A percentile compares a stretch with the other conserved stretches of the same genome.
These are phyloP conservation scores for Folsomia candida DNA, from an alignment of 2,888 invertebrate species.

Conservation along the genomic window DNA sequence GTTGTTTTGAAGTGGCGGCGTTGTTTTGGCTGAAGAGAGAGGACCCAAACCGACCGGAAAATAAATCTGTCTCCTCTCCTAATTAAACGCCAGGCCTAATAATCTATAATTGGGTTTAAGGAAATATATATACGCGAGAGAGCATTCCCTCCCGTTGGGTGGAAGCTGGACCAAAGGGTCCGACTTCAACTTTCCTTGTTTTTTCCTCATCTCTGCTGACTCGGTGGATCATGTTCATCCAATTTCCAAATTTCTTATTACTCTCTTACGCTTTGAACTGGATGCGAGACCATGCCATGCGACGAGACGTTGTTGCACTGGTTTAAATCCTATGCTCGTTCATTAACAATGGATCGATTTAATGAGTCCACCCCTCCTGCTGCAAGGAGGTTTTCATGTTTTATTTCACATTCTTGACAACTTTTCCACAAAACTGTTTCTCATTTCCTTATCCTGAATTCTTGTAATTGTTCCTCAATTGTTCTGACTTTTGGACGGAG, in stretches of 20 bases:
- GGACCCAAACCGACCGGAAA: constrained; percentile 43
- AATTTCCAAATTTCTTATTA: constrained; percentile 22
- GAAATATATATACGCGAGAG: constrained; percentile 32
- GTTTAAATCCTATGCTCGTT: too few species aligned
- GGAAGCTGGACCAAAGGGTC: constrained; percentile 47
- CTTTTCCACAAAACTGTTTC: too few species aligned
- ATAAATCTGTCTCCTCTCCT: constrained; percentile 51
- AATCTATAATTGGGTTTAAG: constrained; percentile 50
- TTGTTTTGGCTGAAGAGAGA: constrained; percentile 9
- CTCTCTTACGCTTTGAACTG: neutral
- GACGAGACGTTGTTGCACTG: too few species aligned
- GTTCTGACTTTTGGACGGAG: too few species aligned
- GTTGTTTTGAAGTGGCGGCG: neutral
- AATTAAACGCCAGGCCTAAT: constrained; percentile 51
- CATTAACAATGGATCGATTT: neutral
- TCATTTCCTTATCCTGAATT: too few species aligned
- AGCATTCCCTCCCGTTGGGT: constrained; percentile 46
- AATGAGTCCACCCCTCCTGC: neutral
- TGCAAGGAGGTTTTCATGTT: too few species aligned
- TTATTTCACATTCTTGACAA: too few species aligned
- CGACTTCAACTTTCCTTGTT: constrained; percentile 37
- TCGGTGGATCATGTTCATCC: constrained; percentile 47
- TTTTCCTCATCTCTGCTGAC: constrained; percentile 33
- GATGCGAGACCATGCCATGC: too few species aligned
- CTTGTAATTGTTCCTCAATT: too few species aligned